Conservation (phyloP, 2,113 vertebrate genomes). For the Vanacampus margaritifer region DNA sequence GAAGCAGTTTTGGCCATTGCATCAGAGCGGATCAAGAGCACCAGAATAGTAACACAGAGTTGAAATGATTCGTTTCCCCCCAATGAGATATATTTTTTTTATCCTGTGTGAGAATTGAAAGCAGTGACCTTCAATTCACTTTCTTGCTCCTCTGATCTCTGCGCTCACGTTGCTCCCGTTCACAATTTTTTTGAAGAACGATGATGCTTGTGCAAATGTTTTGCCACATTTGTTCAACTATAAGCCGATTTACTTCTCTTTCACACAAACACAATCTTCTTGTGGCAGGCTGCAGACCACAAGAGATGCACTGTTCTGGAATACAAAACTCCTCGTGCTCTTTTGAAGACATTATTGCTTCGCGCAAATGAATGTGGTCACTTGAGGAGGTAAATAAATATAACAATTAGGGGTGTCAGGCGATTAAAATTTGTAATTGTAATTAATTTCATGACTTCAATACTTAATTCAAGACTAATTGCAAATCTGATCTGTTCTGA, state of each 20-base stretch:
- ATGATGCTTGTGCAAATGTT: constrained; percentile 33
- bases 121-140: constrained; percentile 60
- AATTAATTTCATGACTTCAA: no score
- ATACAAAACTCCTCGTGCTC: constrained; percentile 14
- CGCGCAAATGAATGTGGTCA: constrained; percentile 3
- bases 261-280: constrained; percentile 23
- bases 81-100: constrained; percentile 42
- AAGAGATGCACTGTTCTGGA: constrained; percentile 23
- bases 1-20: constrained; percentile 45
- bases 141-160: constrained; percentile 42
- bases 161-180: constrained; percentile 25
- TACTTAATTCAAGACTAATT: no score
- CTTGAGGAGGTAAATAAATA: constrained; percentile 1
- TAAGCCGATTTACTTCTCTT: constrained; percentile 38
- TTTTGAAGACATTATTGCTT: constrained; percentile 27
- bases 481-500: no score
- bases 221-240: constrained; percentile 28
- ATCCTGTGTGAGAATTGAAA: constrained; percentile 45
- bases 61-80: constrained; percentile 56
- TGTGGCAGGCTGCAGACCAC: constrained; percentile 22
- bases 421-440: no score
- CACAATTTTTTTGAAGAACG: constrained; percentile 18
- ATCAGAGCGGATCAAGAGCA: constrained; percentile 59
- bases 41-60: constrained; percentile 49
- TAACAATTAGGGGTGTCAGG: background rate